phyloP scores from a whole-genome alignment of 2,113 vertebrate species.

The Istiophorus platypterus region DNA sequence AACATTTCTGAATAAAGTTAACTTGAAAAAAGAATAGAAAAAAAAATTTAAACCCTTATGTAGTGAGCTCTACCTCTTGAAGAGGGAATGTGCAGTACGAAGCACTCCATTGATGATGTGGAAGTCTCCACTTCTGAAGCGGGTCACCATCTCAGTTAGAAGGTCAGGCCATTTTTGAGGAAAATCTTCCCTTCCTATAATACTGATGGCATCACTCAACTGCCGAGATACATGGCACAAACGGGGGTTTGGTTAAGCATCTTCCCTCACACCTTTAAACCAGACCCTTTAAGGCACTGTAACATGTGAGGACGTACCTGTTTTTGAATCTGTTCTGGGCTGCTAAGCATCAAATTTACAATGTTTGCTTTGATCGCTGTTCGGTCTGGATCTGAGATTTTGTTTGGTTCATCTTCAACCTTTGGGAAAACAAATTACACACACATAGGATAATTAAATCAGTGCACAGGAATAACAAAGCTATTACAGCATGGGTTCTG shows the following conservation, averaged over 20 bases:
- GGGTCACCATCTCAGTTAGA: slow-evolving; percentile 97
- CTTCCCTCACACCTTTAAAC: neutral
- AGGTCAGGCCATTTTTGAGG: slow-evolving; percentile 98
- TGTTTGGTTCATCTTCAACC: slow-evolving; percentile 98
- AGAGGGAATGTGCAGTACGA: slow-evolving; percentile 96
- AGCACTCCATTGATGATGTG: slow-evolving; percentile 98
- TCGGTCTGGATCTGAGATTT: slow-evolving; percentile 94
- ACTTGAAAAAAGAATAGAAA: neutral
- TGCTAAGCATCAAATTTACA: slow-evolving; percentile 98
- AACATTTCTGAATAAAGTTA: neutral
- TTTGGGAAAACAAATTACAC: slow-evolving; percentile 66
- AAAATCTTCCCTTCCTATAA: slow-evolving; percentile 97
- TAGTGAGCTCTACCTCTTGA: slow-evolving; percentile 89
- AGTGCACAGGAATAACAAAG: neutral
- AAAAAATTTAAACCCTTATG: neutral
- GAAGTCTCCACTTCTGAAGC: slow-evolving; percentile 97
- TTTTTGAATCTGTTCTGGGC: slow-evolving; percentile 98
- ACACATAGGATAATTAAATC: neutral
- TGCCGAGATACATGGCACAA: slow-evolving; percentile 58
- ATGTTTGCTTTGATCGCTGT: slow-evolving; percentile 97
- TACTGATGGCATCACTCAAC: slow-evolving; percentile 99
- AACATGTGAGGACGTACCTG: slow-evolving; percentile 85
- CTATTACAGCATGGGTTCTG: neutral
- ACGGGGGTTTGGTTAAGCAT: neutral
- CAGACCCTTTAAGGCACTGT: accelerated